These are phyloP conservation scores for Leptinotarsa haldemani DNA, from an alignment of 2,888 invertebrate species.

Conservation along the genomic window DNA sequence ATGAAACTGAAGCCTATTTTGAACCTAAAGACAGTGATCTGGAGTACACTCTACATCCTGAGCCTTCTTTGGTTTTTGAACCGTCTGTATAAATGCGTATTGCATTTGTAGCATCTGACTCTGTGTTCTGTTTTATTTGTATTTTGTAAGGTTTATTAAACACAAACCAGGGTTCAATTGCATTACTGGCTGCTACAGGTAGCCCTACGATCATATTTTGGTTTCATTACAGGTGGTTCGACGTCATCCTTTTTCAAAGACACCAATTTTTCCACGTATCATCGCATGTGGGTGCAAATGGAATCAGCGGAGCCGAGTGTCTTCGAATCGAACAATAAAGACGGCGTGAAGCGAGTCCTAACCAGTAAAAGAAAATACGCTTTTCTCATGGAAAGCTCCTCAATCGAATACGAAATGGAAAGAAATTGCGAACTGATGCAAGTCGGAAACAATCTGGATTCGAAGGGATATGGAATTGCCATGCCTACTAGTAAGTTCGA, in stretches of 20 bases:
- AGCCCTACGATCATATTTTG: too few relatives aligned
- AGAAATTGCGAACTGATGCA: constrained; percentile 86
- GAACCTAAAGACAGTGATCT: too few relatives aligned
- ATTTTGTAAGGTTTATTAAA: too few relatives aligned
- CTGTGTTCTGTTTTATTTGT: too few relatives aligned
- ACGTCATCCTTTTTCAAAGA: constrained; percentile 92
- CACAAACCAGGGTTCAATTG: too few relatives aligned
- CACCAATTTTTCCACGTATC: constrained; percentile 89
- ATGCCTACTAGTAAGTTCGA: constrained; percentile 83
- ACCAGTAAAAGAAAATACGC: constrained; percentile 87
- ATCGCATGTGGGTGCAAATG: constrained; percentile 95
- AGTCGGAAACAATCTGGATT: constrained; percentile 82
- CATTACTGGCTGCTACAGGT: too few relatives aligned
- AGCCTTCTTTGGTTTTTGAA: too few relatives aligned
- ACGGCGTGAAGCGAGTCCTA: constrained; percentile 87
- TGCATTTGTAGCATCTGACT: too few relatives aligned
- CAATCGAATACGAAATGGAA: constrained; percentile 91
- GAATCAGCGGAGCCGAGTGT: constrained; percentile 84
- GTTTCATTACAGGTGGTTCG: constrained; percentile 74
- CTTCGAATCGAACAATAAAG: constrained; percentile 83
- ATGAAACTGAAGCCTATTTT: too few relatives aligned
- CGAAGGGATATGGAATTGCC: constrained; percentile 94
- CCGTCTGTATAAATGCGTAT: too few relatives aligned
- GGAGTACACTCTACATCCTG: too few relatives aligned
- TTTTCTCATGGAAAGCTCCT: constrained; percentile 95